These are phyloP conservation scores for Notarius lentiginosus DNA, from an alignment of 2,113 vertebrate species.

Conservation along the genomic window DNA sequence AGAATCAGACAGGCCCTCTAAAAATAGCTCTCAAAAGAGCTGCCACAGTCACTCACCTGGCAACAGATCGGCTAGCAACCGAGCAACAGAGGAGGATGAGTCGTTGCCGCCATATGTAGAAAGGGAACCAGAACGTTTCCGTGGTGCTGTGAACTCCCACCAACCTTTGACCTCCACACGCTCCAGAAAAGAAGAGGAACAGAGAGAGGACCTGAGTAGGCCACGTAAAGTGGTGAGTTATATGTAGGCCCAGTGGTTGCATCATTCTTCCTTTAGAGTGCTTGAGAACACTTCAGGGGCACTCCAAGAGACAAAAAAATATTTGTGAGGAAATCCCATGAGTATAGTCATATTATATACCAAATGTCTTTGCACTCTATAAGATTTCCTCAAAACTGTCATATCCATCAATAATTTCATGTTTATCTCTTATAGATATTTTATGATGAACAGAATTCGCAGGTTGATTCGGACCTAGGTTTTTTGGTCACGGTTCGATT, in stretches of 20 bases:
- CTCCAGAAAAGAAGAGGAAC: conserved; percentile 71
- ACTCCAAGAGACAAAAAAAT: not conserved
- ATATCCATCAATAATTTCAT: conserved; percentile 24
- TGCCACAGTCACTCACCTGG: conserved; percentile 64
- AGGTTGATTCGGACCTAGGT: conserved; percentile 49
- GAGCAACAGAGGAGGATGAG: conserved; percentile 67
- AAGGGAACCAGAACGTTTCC: conserved; percentile 70
- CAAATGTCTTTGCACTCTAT: conserved; percentile 34
- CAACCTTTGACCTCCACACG: conserved; percentile 68
- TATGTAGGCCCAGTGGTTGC: not conserved
- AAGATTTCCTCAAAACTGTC: conserved; percentile 41
- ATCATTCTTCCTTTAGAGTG: not conserved
- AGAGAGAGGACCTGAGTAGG: conserved; percentile 82
- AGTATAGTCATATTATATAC: not conserved
- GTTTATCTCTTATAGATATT: conserved; percentile 50
- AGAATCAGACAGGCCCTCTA: conserved; percentile 81
- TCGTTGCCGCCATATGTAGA: conserved; percentile 80
- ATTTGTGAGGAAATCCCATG: not conserved
- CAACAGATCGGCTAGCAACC: conserved; percentile 64
- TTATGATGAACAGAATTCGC: conserved; percentile 48
- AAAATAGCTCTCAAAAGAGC: conserved; percentile 77
- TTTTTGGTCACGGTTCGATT: conserved; percentile 51
- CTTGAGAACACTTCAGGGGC: not conserved
- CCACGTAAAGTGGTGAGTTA: conserved; percentile 85
- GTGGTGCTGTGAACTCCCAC: conserved; percentile 68